A percentile compares a stretch with the other conserved stretches of the same genome.
These are phyloP conservation scores for Agrotis segetum DNA, from an alignment of 2,888 invertebrate species.

Conservation along the genomic window DNA sequence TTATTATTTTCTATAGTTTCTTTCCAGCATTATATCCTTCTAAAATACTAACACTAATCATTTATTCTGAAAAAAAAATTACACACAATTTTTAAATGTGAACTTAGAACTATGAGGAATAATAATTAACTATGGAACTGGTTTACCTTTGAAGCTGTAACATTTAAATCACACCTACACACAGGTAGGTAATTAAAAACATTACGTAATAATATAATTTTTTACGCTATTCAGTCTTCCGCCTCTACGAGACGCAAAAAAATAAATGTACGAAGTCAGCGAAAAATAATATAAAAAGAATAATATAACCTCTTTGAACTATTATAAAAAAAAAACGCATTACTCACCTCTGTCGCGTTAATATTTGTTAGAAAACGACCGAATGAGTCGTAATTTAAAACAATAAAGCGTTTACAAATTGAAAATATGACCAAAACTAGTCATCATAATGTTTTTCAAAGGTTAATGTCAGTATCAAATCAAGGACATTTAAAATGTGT, in stretches of 20 bases:
- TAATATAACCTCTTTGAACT: conserved; percentile 12
- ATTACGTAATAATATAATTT: conserved; percentile 22
- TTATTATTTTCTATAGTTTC: too few species aligned
- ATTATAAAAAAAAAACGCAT: not conserved
- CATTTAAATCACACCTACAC: not conserved
- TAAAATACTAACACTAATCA: too few species aligned
- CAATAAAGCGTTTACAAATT: not conserved
- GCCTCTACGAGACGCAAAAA: not conserved
- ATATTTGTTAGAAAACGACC: not conserved
- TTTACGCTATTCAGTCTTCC: not conserved
- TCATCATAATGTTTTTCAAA: conserved; percentile 28
- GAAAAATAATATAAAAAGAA: not conserved
- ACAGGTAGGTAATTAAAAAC: not conserved
- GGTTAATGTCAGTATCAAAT: conserved; percentile 62
- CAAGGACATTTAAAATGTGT: conserved; percentile 50
- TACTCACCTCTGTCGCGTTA: conserved; percentile 45
- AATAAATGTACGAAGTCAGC: not conserved
- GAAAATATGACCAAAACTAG: conserved; percentile 14
- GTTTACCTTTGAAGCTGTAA: not conserved
- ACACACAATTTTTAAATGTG: too few species aligned
- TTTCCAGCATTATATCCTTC: too few species aligned
- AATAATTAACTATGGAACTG: not conserved
- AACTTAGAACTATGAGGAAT: not conserved
- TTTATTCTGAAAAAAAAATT: too few species aligned
- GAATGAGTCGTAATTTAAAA: conserved; percentile 8